Percentiles rank a stretch among this genome's conserved stretches.
Conservation (phyloP, 2,113 vertebrate species). For the Anolis carolinensis region DNA sequence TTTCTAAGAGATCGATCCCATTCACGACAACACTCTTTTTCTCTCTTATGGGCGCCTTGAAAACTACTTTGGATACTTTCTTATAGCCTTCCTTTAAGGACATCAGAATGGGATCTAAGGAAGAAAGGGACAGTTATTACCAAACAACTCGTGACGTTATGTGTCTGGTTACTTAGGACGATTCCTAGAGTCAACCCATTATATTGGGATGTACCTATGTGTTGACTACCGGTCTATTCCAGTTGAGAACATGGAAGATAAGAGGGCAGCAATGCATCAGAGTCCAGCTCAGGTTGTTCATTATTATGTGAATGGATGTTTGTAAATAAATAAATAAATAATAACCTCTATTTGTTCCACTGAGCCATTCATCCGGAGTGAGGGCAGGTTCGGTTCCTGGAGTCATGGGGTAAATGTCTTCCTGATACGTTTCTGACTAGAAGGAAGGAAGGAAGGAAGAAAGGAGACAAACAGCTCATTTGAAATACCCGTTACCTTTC, state of each 20-base stretch:
- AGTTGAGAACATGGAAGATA: background rate
- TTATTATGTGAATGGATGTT: background rate
- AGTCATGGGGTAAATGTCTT: conserved; percentile 98
- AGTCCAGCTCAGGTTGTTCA: background rate
- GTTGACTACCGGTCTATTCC: background rate
- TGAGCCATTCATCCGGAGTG: conserved; percentile 91
- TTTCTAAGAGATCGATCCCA: conserved; percentile 94
- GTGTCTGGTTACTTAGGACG: too few relatives aligned
- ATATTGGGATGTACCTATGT: background rate
- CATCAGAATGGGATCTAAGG: conserved; percentile 91
- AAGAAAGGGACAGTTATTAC: background rate
- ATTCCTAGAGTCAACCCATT: background rate
- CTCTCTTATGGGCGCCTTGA: conserved; percentile 90
- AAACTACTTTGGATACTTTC: conserved; percentile 85
- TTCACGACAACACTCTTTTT: conserved; percentile 94
- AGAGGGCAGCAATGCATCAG: too few relatives aligned
- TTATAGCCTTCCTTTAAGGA: conserved; percentile 94
- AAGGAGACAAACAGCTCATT: background rate
- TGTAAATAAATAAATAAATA: too few relatives aligned
- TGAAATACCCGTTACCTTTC: background rate
- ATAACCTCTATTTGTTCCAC: conserved; percentile 91
- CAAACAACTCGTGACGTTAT: too few relatives aligned
- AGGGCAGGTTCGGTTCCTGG: conserved; percentile 91
- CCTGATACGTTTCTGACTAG: conserved; percentile 97
- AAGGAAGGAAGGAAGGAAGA: conserved; percentile 17